phyloP scores from a whole-genome alignment of 2,888 invertebrate species.

The Formica aserva region DNA sequence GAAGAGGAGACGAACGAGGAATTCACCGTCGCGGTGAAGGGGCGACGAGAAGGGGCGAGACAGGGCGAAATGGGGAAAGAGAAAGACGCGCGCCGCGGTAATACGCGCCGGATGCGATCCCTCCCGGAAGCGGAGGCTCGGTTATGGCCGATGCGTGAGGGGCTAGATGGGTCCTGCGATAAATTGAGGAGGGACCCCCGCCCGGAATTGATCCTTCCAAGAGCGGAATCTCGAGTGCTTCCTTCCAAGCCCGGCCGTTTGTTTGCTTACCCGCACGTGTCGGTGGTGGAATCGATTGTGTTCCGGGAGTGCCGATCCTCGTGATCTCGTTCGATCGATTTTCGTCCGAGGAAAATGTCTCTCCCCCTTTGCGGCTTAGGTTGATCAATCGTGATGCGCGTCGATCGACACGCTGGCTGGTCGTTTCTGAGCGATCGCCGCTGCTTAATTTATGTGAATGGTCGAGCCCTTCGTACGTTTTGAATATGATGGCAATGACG shows the following conservation, averaged over 20 bases:
- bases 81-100: conserved; percentile 32
- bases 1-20: conserved; percentile 5
- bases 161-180: conserved; percentile 46
- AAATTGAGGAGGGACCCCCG: conserved; percentile 41
- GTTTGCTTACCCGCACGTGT: conserved; percentile 39
- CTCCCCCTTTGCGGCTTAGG: not conserved
- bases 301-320: not conserved
- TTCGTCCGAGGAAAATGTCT: not conserved
- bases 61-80: not conserved
- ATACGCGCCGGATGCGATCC: conserved; percentile 46
- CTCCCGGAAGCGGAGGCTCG: conserved; percentile 46
- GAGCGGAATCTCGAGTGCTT: conserved; percentile 51
- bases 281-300: conserved; percentile 17
- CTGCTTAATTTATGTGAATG: conserved; percentile 35
- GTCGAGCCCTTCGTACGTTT: conserved; percentile 19
- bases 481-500: conserved; percentile 24
- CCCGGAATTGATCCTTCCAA: conserved; percentile 48
- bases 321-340: conserved; percentile 36
- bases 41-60: conserved; percentile 19
- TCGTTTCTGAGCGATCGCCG: conserved; percentile 12
- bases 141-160: conserved; percentile 38
- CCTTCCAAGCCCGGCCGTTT: conserved; percentile 38
- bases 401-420: conserved; percentile 1
- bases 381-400: not conserved
- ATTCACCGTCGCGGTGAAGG: conserved; percentile 20